Percentiles rank a stretch among this genome's conserved stretches.
Evolutionary conservation across 2,888 invertebrate species (phyloP).

Genomic region (Cremastobaeus sp.): DNA sequence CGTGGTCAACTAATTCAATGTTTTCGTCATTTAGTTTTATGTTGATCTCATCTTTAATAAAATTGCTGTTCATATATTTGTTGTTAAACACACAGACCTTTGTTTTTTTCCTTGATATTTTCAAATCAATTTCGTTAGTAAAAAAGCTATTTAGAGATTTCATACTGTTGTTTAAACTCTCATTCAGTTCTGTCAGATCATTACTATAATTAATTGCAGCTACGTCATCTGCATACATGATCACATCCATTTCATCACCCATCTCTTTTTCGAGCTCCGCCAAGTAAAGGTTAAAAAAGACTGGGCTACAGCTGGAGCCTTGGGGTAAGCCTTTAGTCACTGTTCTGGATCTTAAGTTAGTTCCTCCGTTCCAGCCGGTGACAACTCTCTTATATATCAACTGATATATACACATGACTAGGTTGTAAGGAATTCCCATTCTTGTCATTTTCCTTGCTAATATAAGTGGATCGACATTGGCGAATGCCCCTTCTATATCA

Average conservation of each 20-base stretch:
- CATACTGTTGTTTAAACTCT: neutral
- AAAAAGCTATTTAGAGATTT: neutral
- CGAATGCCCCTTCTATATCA: constrained; percentile 2
- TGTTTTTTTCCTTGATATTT: neutral
- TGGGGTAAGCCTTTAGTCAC: neutral
- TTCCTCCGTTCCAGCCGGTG: neutral
- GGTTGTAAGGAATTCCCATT: neutral
- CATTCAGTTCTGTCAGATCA: neutral
- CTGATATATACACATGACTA: neutral
- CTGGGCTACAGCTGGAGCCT: constrained; percentile 1
- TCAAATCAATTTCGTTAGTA: neutral
- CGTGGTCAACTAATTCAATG: no score
- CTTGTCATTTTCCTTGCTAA: neutral
- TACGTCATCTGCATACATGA: constrained; percentile 10
- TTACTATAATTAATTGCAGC: neutral
- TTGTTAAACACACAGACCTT: neutral
- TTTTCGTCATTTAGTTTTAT: no score
- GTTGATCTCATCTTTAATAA: no score
- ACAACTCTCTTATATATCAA: neutral
- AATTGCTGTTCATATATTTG: neutral
- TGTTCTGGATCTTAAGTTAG: neutral
- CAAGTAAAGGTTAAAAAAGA: neutral
- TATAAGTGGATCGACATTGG: neutral
- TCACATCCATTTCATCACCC: neutral
- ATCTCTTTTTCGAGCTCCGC: neutral